phyloP scores from a whole-genome alignment of 2,888 invertebrate species.

The Cantharis rustica region DNA sequence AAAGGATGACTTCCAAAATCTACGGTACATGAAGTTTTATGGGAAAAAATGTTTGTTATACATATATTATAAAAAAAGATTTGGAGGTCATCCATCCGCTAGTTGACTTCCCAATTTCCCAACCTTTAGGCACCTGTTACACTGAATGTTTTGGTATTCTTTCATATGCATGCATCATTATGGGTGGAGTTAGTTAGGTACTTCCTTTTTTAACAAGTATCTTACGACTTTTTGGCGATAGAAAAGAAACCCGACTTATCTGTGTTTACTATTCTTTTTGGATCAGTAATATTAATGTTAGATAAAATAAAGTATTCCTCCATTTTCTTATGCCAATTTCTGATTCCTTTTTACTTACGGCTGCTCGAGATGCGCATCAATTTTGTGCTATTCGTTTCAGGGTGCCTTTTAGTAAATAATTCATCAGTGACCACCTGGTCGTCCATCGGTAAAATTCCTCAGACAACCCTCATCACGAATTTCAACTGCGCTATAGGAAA shows the following conservation, averaged over 20 bases:
- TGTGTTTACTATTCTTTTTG: not conserved
- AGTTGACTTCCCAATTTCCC: not conserved
- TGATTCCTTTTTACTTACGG: constrained; percentile 23
- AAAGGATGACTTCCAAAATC: no score
- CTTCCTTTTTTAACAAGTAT: constrained; percentile 34
- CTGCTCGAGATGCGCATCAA: constrained; percentile 24
- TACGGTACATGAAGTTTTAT: no score
- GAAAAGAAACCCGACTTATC: constrained; percentile 38
- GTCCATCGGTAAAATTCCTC: no score
- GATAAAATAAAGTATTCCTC: not conserved
- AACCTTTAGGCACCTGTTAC: constrained; percentile 31
- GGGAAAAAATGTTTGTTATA: no score
- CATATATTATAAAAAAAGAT: no score
- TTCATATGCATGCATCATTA: constrained; percentile 40
- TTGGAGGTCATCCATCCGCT: no score
- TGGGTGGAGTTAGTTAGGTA: constrained; percentile 38
- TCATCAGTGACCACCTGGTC: no score
- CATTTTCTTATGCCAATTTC: constrained; percentile 4
- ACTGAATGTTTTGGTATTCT: constrained; percentile 40
- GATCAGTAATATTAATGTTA: not conserved
- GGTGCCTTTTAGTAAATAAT: no score
- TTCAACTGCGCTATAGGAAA: no score
- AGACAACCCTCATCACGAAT: no score
- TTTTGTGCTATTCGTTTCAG: no score
- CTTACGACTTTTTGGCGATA: constrained; percentile 33